Evolutionary conservation across 2,888 invertebrate species (phyloP), one percentile per base, ranked within the genome.

Genomic region (Dorcus hopei): DNA sequence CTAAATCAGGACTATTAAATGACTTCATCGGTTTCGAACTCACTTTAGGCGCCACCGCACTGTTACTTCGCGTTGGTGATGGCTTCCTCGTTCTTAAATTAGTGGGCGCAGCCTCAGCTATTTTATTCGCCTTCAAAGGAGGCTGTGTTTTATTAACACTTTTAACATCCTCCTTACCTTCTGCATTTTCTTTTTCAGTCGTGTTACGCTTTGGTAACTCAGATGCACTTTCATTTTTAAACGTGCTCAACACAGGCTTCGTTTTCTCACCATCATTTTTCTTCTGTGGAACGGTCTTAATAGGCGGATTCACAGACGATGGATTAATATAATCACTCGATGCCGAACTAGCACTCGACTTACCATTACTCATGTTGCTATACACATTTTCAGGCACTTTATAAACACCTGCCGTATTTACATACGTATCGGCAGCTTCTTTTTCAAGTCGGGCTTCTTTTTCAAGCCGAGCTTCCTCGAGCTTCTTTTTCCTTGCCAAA

Each of bases 251-350:
- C 11, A 57, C 58, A 3, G 19, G 19, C 4, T 61, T 58, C 14
- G 26, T 52, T 48, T 59, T 60, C 7, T 58, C 60, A 9, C 39
- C 9, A 38, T 60, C 60, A 9, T 57, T 59, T 23, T 58, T 53
- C 16, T 9, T 9, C 48, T 8, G 26, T 3, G 77, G 71, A 49
- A 77, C 72, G 40, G 64, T 58, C 61, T 72, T 74, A 26, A 72
- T 78, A 3, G 89, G 90, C 39, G 87, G 82, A 70, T 89, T 90
- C 0, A 89, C 82, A 0, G 87, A 85, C 7, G 89, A 86, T 0
- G 91, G 88, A 65, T 87, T 85, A 54, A 91, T 81, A 72, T 91
- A 91, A 0, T 88, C 88, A 61, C 88, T 89, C 42, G 87, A 87
- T 0, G 89, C 87, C 0, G 85, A 83, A 68, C 81, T 81, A 0